Base-by-base conservation (phyloP, 2,797 vertebrate genomes). In the Phoebastria nigripes region DNA sequence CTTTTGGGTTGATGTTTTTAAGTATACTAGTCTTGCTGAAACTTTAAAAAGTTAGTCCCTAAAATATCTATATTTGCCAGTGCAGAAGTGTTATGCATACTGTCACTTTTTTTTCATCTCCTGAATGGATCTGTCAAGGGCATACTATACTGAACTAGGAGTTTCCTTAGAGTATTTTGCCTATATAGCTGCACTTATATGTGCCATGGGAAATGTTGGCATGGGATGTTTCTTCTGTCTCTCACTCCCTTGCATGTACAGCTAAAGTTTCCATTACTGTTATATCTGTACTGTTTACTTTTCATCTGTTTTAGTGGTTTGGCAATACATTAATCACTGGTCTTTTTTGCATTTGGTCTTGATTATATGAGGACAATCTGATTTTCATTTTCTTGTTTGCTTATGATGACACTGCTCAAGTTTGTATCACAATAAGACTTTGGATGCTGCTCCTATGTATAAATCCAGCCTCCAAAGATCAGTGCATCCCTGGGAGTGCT, bases 291-390 rank as follows among this genome's bases (percentile, higher is more conserved):
- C 76, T 96, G 66, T 97, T 98, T 96, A 84, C 91, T 97, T 95
- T 95, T 90, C 54, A 55, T 94, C 95, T 97, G 54, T 82, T 97
- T 91, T 69, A 35, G 95, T 94, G 94, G 84, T 97, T 97, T 98
- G 97, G 97, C 97, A 95, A 25, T 73, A 92, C 93, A 95, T 96
- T 93, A 98, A 89, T 97, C 56, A 16, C 88, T 96, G 84, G 55
- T 37, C 66, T 73, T 88, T 96, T 84, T 85, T 87, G 81, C 93
- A 91, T 98, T 97, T 97, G 95, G 89, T 95, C 84, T 96, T 96
- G 72, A 97, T 98, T 97, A 95, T 80, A 49, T 87, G 70, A 91
- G 76, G 82, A 63, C 87, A 96, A 69, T 91, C 73, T 94, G 95
- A 94, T 93, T 96, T 96, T 91, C 83, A 81, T 93, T 94, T 79